Evolutionary conservation across 2,113 vertebrate species (phyloP), one percentile per base, ranked within the genome.

Genomic region (Sorex araneus): DNA sequence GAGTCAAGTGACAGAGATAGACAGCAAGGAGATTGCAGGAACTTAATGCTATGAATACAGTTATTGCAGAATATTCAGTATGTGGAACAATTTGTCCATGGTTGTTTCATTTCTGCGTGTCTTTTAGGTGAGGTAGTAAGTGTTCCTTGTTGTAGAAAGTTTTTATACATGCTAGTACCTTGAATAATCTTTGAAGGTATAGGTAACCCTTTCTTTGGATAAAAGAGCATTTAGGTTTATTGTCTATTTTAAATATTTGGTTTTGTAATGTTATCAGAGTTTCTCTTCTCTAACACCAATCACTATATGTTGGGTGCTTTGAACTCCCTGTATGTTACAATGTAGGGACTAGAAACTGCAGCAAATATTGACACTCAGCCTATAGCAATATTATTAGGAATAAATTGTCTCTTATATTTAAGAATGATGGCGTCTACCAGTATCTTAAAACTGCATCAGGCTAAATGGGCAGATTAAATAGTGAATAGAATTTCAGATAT

Each of bases 1-100:
- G 92, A 94, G 67, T 78, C 43, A 79, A 81, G 5, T 90, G 50
- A 83, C 32, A 73, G 47, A 69, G 36, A 92, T n/a, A 87, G 80
- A 70, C 15, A 43, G 28, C 63, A 82, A 60, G 9, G 73, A 25
- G 66, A 40, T 92, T 90, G 77, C 15, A 94, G 64, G 30, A 67
- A 57, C 64, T 79, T 80, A 77, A n/a, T 63, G 30, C 80, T 84
- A 50, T 69, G 78, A 95, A 69, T 95, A 76, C n/a, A 57, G 13
- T 79, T 32, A 77, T 45, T 77, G 32, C 34, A 87, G 76, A 73
- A 87, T 78, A 40, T 66, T 91, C 28, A 27, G 0, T n/a, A 8
- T 87, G 6, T 57, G 86, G 63, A 54, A 86, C 15, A 73, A 15
- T 86, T 93, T 6, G 40, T 80, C 16, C 5, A 40, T 34, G 9